phyloP scores from a whole-genome alignment of 2,113 vertebrate genomes.

The Pyrgilauda ruficollis region DNA sequence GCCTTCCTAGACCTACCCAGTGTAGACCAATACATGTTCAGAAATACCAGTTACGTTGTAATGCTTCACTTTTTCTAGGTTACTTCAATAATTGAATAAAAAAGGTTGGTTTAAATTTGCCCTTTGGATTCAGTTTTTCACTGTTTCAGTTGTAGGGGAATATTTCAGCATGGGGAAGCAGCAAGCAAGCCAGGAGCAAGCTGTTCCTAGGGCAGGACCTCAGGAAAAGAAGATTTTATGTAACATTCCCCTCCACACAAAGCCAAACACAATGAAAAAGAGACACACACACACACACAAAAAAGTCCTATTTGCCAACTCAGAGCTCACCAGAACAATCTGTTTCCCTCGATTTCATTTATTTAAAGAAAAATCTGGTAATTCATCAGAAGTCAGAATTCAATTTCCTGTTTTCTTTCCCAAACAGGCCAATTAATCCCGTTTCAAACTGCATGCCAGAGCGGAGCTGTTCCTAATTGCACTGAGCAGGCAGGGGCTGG shows the following conservation, averaged over 20 bases:
- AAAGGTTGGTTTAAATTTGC: constrained; percentile 53
- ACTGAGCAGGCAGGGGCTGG: neutral
- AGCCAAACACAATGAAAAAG: neutral
- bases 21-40: constrained; percentile 33
- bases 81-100: constrained; percentile 65
- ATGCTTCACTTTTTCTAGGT: constrained; percentile 65
- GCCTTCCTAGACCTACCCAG: constrained; percentile 42
- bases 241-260: neutral
- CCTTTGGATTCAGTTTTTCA: neutral
- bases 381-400: constrained; percentile 19
- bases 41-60: constrained; percentile 63
- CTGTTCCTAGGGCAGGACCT: neutral
- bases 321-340: neutral
- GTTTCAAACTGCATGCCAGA: constrained; percentile 52
- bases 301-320: neutral
- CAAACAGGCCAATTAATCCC: neutral
- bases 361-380: constrained; percentile 37
- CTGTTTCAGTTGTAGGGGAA: neutral
- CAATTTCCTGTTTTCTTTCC: constrained; percentile 46
- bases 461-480: neutral
- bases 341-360: constrained; percentile 63
- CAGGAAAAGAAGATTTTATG: neutral
- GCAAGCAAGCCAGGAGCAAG: neutral
- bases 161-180: neutral
- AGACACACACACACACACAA: neutral